Evolutionary conservation across 1,140 invertebrate species (phyloP).

Genomic region (Drosophila lowei): DNA sequence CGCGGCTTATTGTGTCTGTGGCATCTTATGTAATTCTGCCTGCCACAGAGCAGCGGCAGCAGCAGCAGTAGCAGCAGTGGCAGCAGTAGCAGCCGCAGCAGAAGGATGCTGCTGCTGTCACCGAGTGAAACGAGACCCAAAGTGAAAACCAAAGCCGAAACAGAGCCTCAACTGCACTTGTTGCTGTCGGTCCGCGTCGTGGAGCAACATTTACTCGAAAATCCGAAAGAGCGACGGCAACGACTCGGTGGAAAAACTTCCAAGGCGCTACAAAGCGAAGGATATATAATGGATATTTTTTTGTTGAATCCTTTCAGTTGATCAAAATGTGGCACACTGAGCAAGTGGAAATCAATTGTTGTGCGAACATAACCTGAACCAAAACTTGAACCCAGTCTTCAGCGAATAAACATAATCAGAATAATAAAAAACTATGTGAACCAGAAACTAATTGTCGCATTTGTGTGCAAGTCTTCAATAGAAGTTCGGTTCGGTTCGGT

Average conservation of each 20-base stretch:
- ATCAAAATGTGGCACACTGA: conserved; percentile 65
- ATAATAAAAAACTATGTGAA: conserved; percentile 49
- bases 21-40: conserved; percentile 58
- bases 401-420: conserved; percentile 1
- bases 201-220: not conserved
- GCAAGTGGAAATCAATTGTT: conserved; percentile 58
- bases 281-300: not conserved
- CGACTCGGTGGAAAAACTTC: conserved; percentile 1
- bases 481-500: conserved; percentile 8
- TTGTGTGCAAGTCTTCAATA: conserved; percentile 30
- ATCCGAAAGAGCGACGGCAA: conserved; percentile 19
- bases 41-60: conserved; percentile 6
- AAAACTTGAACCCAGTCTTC: too few species aligned
- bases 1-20: conserved; percentile 48
- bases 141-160: conserved; percentile 29
- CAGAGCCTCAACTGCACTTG: conserved; percentile 75
- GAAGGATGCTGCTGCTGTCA: conserved; percentile 30
- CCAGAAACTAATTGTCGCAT: conserved; percentile 13
- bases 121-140: conserved; percentile 13
- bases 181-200: conserved; percentile 64
- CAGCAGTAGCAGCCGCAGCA: conserved; percentile 2
- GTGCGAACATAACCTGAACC: conserved; percentile 52
- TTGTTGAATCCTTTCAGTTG: conserved; percentile 20
- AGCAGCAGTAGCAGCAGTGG: not conserved
- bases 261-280: not conserved